Base-by-base conservation (phyloP, 2,797 vertebrate species). In the Hirundo rustica region DNA sequence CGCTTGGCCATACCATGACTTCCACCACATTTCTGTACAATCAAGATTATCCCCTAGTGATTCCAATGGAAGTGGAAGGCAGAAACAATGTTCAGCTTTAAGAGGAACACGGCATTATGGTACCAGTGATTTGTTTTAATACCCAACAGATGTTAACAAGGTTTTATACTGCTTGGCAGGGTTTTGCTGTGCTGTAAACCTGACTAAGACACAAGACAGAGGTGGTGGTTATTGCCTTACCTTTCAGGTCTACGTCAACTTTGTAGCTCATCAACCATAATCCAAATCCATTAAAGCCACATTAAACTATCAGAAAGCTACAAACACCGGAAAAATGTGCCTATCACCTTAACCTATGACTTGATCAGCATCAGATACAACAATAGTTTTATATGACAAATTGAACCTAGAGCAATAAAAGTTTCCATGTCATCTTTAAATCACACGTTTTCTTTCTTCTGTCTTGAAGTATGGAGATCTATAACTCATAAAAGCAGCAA, bases 101-200 rank as follows among this genome's bases (percentile, higher is more conserved):
- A 29, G 7, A 82, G n/a, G 53, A 95, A 86, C 3, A 7, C 95
- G 60, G 66, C 36, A 57, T 66, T 58, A 48, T 7, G 7, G 36
- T 29, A 62, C 20, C n/a, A 10, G 58, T 11, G 34, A 83, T 19
- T 62, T 6, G 34, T 29, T 93, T 80, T 79, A 81, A 92, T 16
- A 67, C 13, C 78, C 90, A 92, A 38, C 61, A 96, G 85, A 93
- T 86, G 85, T 88, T 80, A 89, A 84, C 71, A 58, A 50, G 20
- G 54, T 64, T 85, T 85, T 61, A 23, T 51, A 73, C 5, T n/a
- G 55, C 80, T 73, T 57, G 51, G 42, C 27, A 64, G 17, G n/a
- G 40, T 38, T 90, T n/a, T 73, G 62, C 32, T 34, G 40, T 21
- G 71, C 77, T 76, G 34, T 80, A 87, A 88, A 84, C 51, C 44